Conservation (phyloP, 2,113 vertebrate genomes). For the Nettapus auritus region DNA sequence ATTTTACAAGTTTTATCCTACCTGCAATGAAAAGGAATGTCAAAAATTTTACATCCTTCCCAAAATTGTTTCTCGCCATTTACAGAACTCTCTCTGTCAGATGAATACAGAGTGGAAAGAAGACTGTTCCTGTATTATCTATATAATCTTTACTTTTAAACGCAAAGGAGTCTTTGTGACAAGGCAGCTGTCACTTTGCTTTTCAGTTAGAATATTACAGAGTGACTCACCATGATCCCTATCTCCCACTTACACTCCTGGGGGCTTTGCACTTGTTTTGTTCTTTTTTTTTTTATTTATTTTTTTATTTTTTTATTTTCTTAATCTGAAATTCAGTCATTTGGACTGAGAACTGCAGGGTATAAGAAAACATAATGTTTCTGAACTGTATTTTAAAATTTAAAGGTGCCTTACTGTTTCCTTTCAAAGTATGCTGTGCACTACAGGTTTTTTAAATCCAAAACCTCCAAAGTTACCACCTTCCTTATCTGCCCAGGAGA, state of each 20-base stretch:
- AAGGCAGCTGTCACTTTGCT: neutral
- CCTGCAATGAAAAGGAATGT: neutral
- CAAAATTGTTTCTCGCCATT: neutral
- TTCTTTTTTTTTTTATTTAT: accelerated
- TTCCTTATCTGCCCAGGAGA: neutral
- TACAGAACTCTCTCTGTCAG: neutral
- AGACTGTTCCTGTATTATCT: neutral
- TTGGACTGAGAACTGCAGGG: neutral
- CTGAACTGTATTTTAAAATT: conserved; percentile 7
- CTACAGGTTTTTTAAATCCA: neutral
- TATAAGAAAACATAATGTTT: neutral
- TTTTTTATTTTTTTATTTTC: neutral
- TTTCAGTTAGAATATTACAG: neutral
- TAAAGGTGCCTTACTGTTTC: conserved; percentile 2
- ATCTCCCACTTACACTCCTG: neutral
- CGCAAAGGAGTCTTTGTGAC: neutral
- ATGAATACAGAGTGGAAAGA: neutral
- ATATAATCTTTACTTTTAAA: conserved; percentile 1
- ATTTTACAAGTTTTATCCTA: neutral
- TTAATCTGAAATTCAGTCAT: conserved; percentile 18
- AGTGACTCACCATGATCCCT: neutral
- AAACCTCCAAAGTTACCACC: neutral
- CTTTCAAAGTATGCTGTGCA: neutral
- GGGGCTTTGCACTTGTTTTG: neutral
- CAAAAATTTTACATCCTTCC: neutral